Evolutionary conservation across 2,888 invertebrate genomes (phyloP).

Genomic region (Argyresthia albistria): DNA sequence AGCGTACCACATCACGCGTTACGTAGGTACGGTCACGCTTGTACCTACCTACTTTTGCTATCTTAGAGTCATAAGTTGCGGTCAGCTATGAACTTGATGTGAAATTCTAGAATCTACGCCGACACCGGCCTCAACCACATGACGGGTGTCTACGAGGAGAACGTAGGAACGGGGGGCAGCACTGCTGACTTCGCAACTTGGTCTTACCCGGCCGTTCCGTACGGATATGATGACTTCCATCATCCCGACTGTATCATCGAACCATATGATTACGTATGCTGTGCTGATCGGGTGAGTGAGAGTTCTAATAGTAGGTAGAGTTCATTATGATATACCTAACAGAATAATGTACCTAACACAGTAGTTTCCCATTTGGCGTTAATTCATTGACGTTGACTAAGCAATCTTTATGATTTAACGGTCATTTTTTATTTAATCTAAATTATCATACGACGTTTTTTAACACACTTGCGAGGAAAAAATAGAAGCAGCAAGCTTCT

Average conservation of each 20-base stretch:
- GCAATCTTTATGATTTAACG: no score
- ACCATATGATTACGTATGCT: slow-evolving; percentile 75
- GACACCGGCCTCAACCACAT: slow-evolving; percentile 91
- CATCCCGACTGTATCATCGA: slow-evolving; percentile 72
- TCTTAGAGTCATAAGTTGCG: not conserved
- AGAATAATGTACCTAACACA: not conserved
- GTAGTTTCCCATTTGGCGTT: no score
- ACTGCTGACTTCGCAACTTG: slow-evolving; percentile 62
- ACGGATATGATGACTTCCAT: slow-evolving; percentile 77
- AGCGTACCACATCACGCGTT: not conserved
- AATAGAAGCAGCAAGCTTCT: no score
- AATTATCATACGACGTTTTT: no score
- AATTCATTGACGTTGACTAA: no score
- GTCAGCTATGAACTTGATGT: not conserved
- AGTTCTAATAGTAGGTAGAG: no score
- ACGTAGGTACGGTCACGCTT: not conserved
- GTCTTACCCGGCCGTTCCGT: slow-evolving; percentile 78
- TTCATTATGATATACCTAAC: no score
- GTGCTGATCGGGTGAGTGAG: slow-evolving; percentile 72
- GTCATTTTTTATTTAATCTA: no score
- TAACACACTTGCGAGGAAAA: no score
- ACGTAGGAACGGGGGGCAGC: slow-evolving; percentile 76
- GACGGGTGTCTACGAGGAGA: slow-evolving; percentile 70
- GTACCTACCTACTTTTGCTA: not conserved
- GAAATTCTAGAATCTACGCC: slow-evolving; percentile 78